Evolutionary conservation across 2,888 invertebrate species (phyloP).

Genomic region (Polyommatus iphigenia): DNA sequence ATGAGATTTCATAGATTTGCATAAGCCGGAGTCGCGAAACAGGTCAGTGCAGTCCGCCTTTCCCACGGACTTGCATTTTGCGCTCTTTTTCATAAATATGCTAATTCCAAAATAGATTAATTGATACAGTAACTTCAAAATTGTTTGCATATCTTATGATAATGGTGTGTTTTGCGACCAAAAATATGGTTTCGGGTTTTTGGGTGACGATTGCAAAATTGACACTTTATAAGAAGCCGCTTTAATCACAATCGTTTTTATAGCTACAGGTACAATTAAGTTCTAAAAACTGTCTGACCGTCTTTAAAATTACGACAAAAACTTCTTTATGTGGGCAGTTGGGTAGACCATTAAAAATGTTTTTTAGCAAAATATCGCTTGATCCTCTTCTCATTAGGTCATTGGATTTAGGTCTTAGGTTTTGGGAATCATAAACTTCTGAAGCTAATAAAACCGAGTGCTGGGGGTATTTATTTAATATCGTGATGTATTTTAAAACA

Average conservation of each 20-base stretch:
- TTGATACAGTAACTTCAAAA: neutral
- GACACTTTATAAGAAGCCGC: neutral
- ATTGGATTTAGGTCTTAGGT: neutral
- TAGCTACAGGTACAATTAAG: constrained; percentile 1
- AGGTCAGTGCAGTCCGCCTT: constrained; percentile 52
- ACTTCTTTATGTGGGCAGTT: neutral
- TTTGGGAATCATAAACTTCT: neutral
- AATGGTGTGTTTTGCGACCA: neutral
- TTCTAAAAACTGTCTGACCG: neutral
- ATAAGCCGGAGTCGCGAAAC: constrained; percentile 61
- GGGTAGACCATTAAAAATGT: neutral
- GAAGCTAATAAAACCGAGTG: neutral
- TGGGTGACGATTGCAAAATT: neutral
- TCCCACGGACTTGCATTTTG: constrained; percentile 47
- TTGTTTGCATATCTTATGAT: neutral
- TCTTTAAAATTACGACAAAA: neutral
- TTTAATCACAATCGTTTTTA: neutral
- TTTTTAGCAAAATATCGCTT: constrained; percentile 1
- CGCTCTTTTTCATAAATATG: constrained; percentile 39
- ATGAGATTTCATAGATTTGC: constrained; percentile 55
- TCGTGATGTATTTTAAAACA: neutral
- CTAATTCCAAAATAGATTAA: constrained; percentile 34
- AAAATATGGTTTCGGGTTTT: neutral
- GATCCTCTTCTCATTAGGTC: constrained; percentile 5
- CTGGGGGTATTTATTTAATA: too few species aligned